Percentiles rank a stretch among this genome's conserved stretches.
phyloP scores from a whole-genome alignment of 1,140 invertebrate genomes.

The Dendroctonus ponderosae region DNA sequence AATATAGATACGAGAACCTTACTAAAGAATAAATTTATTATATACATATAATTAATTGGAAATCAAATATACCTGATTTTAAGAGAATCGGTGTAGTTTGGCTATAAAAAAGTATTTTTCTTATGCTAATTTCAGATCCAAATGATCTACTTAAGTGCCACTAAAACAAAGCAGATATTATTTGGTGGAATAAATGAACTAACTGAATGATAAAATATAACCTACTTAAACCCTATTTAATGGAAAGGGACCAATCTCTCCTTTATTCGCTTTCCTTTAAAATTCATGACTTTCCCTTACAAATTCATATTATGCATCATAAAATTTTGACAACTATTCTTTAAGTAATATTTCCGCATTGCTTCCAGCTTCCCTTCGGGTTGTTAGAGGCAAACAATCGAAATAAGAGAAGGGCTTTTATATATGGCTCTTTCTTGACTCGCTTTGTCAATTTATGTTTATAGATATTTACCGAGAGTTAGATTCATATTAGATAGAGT shows the following conservation, averaged over 20 bases:
- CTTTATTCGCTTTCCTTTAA: slow-evolving; percentile 9
- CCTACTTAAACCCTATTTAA: not conserved
- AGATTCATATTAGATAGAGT: too few relatives aligned
- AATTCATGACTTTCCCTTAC: slow-evolving; percentile 9
- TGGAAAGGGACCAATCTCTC: not conserved
- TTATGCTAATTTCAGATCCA: too few relatives aligned
- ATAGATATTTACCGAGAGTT: too few relatives aligned
- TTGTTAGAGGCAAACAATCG: slow-evolving; percentile 2
- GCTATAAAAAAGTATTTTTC: too few relatives aligned
- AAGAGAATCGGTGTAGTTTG: too few relatives aligned
- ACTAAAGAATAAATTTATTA: too few relatives aligned
- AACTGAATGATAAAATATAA: not conserved
- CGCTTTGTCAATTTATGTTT: not conserved
- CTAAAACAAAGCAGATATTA: too few relatives aligned
- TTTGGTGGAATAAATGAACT: not conserved
- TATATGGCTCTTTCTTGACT: not conserved
- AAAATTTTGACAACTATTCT: slow-evolving; percentile 14
- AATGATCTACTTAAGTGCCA: too few relatives aligned
- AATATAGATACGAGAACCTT: too few relatives aligned
- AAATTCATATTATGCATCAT: slow-evolving; percentile 14
- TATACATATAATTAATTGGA: too few relatives aligned
- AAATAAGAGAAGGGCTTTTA: not conserved
- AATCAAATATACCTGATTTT: too few relatives aligned
- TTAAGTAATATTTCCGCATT: not conserved
- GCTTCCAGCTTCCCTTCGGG: not conserved